Percentiles rank a stretch among this genome's conserved stretches.
Evolutionary conservation across 1,140 invertebrate genomes (phyloP).

Genomic region (Neodiprion pinetum): DNA sequence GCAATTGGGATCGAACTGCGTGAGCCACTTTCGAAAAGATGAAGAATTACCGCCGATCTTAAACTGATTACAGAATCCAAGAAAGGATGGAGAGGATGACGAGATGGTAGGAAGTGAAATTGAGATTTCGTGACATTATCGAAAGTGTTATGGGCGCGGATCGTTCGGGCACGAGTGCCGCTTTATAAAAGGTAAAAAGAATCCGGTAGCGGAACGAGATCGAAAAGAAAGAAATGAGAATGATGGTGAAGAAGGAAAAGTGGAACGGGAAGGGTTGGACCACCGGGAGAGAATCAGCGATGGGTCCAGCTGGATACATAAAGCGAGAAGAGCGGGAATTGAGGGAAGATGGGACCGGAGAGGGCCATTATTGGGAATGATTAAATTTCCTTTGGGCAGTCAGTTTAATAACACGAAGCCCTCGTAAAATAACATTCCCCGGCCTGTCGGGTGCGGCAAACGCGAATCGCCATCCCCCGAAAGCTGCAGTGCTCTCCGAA

Average conservation of each 20-base stretch:
- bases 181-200: background rate
- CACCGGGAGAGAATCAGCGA: too few species aligned
- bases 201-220: too few species aligned
- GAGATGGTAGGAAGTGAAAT: background rate
- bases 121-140: background rate
- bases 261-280: background rate
- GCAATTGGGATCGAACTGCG: too few species aligned
- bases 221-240: too few species aligned
- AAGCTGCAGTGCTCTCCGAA: background rate
- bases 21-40: too few species aligned
- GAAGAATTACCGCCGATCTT: too few species aligned
- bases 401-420: slow-evolving; percentile 9
- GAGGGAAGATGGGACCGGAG: background rate
- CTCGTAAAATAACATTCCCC: background rate
- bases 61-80: background rate
- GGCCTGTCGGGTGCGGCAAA: background rate
- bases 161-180: background rate
- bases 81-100: background rate
- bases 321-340: background rate
- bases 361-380: slow-evolving; percentile 6
- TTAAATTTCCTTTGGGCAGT: slow-evolving; percentile 6
- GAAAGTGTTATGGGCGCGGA: slow-evolving; percentile 1
- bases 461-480: background rate
- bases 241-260: background rate
- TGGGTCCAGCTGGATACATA: background rate